Evolutionary conservation across 2,888 invertebrate species (phyloP).

Genomic region (Nesidiocoris tenuis): DNA sequence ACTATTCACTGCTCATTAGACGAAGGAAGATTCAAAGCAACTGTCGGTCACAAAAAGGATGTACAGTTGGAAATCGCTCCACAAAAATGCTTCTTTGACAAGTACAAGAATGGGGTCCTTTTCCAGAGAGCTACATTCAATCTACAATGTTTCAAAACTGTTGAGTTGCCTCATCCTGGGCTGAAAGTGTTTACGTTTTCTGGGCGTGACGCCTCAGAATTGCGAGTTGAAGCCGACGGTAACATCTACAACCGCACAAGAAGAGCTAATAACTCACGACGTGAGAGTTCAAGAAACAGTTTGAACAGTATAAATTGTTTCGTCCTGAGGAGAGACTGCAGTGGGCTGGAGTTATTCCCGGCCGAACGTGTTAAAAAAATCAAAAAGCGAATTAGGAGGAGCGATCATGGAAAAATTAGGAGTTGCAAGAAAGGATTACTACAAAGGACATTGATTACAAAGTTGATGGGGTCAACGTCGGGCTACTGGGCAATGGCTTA

Average conservation of each 20-base stretch:
- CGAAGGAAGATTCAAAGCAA: constrained; percentile 12
- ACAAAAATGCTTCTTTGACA: constrained; percentile 22
- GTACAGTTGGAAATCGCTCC: constrained; percentile 7
- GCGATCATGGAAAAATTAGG: background rate
- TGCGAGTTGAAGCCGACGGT: constrained; percentile 19
- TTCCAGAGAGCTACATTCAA: constrained; percentile 24
- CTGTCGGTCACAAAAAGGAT: background rate
- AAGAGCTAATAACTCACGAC: constrained; percentile 3
- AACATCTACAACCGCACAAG: constrained; percentile 11
- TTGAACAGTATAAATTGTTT: constrained; percentile 2
- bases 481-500: constrained; percentile 31
- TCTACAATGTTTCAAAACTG: constrained; percentile 4
- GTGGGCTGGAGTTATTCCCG: constrained; percentile 28
- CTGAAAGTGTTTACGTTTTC: constrained; percentile 12
- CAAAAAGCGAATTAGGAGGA: background rate
- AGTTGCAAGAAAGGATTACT: background rate
- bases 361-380: background rate
- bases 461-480: background rate
- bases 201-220: constrained; percentile 10
- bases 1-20: background rate
- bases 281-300: background rate
- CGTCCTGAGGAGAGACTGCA: background rate
- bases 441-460: constrained; percentile 7
- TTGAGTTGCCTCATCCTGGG: background rate
- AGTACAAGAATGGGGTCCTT: background rate